Base-by-base conservation (phyloP, 2,888 invertebrate genomes). In the Lepidocyrtoides sp. region DNA sequence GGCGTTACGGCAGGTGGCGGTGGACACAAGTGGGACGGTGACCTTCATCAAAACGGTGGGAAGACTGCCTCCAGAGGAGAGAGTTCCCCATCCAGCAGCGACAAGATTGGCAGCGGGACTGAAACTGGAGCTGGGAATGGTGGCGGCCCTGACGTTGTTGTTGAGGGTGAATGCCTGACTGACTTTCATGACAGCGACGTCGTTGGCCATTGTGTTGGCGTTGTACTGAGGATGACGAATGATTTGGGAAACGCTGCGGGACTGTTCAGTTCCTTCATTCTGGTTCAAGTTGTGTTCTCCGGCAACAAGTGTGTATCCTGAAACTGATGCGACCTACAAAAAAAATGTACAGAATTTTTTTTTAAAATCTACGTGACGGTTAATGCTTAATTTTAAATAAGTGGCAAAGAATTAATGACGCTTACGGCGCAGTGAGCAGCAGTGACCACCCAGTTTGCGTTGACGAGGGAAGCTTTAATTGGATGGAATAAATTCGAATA, bases 181-280 rank as follows among this genome's bases (percentile, higher is more conserved):
- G 17, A 94, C 81, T 10, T 91, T 86, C 83, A 94, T 82, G 12
- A 94, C 77, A 17, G 94, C 93, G 32, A 94, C 91, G 79, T 94
- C 94, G 83, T 94, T 93, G 86, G 94, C 93, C n/a, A 93, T 57
- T 12, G 91, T 92, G 84, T 89, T 91, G 20, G 90, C 84, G 20
- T 91, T 91, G 91, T 94, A 94, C 2, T 93, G 77, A 0, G 94
- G 93, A 41, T 94, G 94, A 36, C 90, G 81, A 57, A 86, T 89
- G 84, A 92, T 91, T 26, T n/a, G n/a, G 63, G 82, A 32, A 14
- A 93, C 91, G 26, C 54, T 44, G 36, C 81, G 32, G 69, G 63
- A 26, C 41, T 89, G 92, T 77, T 93, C 92, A 69, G 87, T 85
- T 17, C 91, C 92, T 23, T 93, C 92, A 63, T 92, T 91, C 0